Evolutionary conservation across 2,888 invertebrate genomes (phyloP).

Genomic region (Blastobasis adustella): DNA sequence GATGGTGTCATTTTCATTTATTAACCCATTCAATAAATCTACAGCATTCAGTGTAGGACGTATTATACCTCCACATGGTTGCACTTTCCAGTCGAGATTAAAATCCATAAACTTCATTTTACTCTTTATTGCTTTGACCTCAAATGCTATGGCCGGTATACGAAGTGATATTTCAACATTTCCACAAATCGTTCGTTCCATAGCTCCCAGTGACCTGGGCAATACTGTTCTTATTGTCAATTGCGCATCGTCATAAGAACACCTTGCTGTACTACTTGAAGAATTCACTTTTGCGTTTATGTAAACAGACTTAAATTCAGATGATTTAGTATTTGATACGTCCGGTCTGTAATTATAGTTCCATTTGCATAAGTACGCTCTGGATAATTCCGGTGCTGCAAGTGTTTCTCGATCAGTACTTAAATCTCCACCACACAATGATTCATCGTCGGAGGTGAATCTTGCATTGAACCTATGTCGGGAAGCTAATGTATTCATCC

Average conservation of each 20-base stretch:
- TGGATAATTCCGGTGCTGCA: constrained; percentile 26
- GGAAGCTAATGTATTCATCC: constrained; percentile 53
- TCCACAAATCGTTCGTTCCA: constrained; percentile 34
- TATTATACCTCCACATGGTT: constrained; percentile 81
- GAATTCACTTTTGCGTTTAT: constrained; percentile 37
- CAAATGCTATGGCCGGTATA: constrained; percentile 36
- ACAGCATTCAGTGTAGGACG: constrained; percentile 27
- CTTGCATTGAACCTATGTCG: constrained; percentile 82
- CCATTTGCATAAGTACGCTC: not conserved
- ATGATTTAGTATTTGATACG: too few species aligned
- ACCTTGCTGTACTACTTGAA: constrained; percentile 27
- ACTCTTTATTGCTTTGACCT: constrained; percentile 35
- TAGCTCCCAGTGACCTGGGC: constrained; percentile 10
- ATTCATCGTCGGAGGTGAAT: constrained; percentile 77
- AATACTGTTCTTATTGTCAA: constrained; percentile 27
- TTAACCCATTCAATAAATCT: constrained; percentile 51
- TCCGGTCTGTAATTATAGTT: too few species aligned
- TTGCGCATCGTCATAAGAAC: constrained; percentile 38
- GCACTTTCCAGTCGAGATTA: constrained; percentile 73
- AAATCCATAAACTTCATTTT: constrained; percentile 46
- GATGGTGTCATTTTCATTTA: constrained; percentile 47
- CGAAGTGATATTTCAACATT: constrained; percentile 29
- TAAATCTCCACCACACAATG: constrained; percentile 50
- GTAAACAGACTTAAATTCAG: constrained; percentile 34
- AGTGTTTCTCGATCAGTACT: constrained; percentile 32